Base-by-base conservation (phyloP, 2,113 vertebrate species). In the Egretta garzetta region DNA sequence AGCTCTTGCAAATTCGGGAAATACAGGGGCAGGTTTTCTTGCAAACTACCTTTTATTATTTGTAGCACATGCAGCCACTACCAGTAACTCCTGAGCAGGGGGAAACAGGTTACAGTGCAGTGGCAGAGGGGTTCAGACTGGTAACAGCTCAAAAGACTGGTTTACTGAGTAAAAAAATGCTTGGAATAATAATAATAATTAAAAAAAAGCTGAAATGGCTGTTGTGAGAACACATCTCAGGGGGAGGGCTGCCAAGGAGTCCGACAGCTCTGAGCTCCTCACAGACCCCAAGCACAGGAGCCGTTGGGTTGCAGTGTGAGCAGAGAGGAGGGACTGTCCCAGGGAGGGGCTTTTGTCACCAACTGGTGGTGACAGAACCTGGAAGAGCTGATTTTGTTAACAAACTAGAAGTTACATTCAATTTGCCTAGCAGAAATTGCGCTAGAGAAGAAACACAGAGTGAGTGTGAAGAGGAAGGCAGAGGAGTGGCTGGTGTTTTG, bases 391-490 rank as follows among this genome's bases (percentile, higher is more conserved):
- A 91, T 82, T 95, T 80, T 76, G 62, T 72, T 91, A 96, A 83
- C 89, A 76, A 96, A 91, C 14, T 58, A 79, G 84, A 91, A 86
- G 67, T 15, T 83, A 81, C 55, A 80, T 85, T 91, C 43, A 4
- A 82, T 96, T 96, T 90, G 77, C 74, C 81, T 67, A 80, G 67
- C 52, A 95, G 83, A 91, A 95, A 94, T 55, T 10, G 3, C 62
- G 76, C 92, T 75, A 55, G 55, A 86, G 76, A 92, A 86, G 43
- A 95, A 95, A 86, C 71, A 92, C 71, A 58, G 85, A 87, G 82
- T 24, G 63, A 75, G 94, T 93, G 91, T 62, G 77, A 96, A 93
- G 74, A 82, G 87, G 43, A 96, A 95, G 53, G 91, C 86, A 91
- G 73, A 59, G 52, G 58, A 94, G 64, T 1, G n/a, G 68, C 63